Evolutionary conservation across 2,888 invertebrate genomes (phyloP).

Genomic region (Furcula furcula): DNA sequence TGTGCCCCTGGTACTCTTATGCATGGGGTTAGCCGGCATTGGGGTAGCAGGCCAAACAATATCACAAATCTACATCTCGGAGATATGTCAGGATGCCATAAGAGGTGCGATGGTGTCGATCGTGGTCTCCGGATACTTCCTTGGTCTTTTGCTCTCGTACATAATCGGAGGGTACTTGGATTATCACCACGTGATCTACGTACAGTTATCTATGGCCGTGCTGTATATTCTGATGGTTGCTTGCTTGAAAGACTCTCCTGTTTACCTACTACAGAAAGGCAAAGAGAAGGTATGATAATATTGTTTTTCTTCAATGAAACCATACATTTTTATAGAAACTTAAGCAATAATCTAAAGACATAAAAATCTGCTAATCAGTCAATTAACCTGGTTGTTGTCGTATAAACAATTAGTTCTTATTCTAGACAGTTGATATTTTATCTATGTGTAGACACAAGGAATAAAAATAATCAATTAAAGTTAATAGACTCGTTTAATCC

Average conservation of each 20-base stretch:
- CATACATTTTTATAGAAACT: no score
- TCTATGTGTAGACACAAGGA: no score
- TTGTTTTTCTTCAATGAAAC: no score
- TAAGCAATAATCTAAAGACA: no score
- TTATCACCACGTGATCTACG: conserved; percentile 49
- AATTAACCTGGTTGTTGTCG: no score
- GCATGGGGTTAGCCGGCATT: conserved; percentile 44
- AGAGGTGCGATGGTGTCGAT: conserved; percentile 52
- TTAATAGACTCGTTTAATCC: no score
- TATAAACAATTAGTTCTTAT: no score
- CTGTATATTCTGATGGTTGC: conserved; percentile 47
- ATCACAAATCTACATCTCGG: conserved; percentile 56
- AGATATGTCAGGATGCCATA: conserved; percentile 57
- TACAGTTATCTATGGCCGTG: conserved; percentile 45
- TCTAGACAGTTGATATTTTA: no score
- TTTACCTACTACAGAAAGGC: conserved; percentile 51
- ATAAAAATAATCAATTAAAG: no score
- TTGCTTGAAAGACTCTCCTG: conserved; percentile 58
- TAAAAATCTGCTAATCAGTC: no score
- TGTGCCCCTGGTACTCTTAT: conserved; percentile 40
- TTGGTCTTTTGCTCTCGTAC: conserved; percentile 57
- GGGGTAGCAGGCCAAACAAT: conserved; percentile 59
- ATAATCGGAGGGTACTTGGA: conserved; percentile 50
- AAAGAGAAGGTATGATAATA: conserved; percentile 54
- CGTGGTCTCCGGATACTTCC: conserved; percentile 47